Evolutionary conservation across 1,140 invertebrate genomes (phyloP), one percentile per base, ranked within the genome.

Genomic region (Pseudomyrmex pallidus): DNA sequence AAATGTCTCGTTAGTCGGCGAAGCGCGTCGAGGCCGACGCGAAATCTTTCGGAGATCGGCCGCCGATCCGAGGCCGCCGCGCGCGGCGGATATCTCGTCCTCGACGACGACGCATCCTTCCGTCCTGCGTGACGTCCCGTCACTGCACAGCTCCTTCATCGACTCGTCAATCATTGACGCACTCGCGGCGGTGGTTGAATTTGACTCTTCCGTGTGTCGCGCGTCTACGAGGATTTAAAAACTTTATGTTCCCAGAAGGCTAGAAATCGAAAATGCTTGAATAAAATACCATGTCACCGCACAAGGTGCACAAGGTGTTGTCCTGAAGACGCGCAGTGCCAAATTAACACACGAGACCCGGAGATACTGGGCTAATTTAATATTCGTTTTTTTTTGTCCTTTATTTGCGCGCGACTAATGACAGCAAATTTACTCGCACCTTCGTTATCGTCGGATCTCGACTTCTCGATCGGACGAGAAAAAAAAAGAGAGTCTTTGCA

Each of bases 341-440:
- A 64, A 54, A 76, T 5, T 1, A 35, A 35, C 35, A 82, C 74
- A 82, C n/a, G n/a, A 87, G 84, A 87, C 85, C 82, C 85, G 86
- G 73, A n/a, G n/a, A 17, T 22, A 46, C 54, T 20, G 76, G 8
- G 89, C 86, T 92, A 92, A 92, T 92, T 92, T 92, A 92, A 92
- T 92, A 92, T 92, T 90, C 90, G 83, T 85, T 92, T 90, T 90
- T 84, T 76, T 85, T 82, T 87, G 85, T 92, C 85, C 89, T 91
- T 92, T 93, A 93, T 92, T 92, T 92, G 91, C 92, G 86, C 90
- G 84, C 89, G 88, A 90, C 91, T 93, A 94, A 93, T 93, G 93
- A 92, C 91, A 91, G 92, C 92, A 92, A 93, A 92, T 94, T 93
- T 93, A 94, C 93, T 91, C 90, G 89, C 85, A 82, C 89, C 87